Base-by-base conservation (phyloP, 2,797 vertebrate genomes). In the Falco berigora region DNA sequence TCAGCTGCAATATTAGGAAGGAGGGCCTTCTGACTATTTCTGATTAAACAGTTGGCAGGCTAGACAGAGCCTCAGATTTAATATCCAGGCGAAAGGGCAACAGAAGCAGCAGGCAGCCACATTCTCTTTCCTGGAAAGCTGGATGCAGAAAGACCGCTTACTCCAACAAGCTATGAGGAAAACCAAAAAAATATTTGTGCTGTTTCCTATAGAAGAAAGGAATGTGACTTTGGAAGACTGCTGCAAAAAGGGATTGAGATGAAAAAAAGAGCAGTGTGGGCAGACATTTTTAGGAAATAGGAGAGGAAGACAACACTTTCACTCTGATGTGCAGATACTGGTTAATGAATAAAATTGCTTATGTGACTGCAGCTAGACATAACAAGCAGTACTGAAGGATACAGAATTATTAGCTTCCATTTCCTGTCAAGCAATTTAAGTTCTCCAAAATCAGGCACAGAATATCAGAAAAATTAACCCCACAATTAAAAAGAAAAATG, bases 1-100 rank as follows among this genome's bases (percentile, higher is more conserved):
- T 75, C 82, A 94, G 94, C 75, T 94, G 89, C 87, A 78, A 32
- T 88, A 91, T 89, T 63, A 90, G 76, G 72, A 87, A 95, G 86
- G 81, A 94, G 73, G 82, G 73, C 50, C 75, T 53, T 95, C 81
- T 94, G 94, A 96, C 94, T 96, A 91, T 63, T 94, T 83, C 94
- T 94, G 89, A 82, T 95, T 95, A 94, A 87, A 74, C 67, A 92
- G 79, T 73, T 94, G 92, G 94, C 91, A 95, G 82, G 78, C 82
- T 75, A 21, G 11, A 77, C 86, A 92, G 62, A 78, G 40, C 44
- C 76, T 95, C 2, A 3, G 72, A 82, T 94, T 94, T 77, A 95
- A 96, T 81, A 95, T 88, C 86, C 85, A 90, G 78, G 89, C 19
- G 0, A 94, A 97, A 96, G 91, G 92, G 88, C 90, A 95, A 61